A percentile compares a stretch with the other conserved stretches of the same genome.
Evolutionary conservation across 2,797 vertebrate species (phyloP).

Genomic region (Anguilla obscura): DNA sequence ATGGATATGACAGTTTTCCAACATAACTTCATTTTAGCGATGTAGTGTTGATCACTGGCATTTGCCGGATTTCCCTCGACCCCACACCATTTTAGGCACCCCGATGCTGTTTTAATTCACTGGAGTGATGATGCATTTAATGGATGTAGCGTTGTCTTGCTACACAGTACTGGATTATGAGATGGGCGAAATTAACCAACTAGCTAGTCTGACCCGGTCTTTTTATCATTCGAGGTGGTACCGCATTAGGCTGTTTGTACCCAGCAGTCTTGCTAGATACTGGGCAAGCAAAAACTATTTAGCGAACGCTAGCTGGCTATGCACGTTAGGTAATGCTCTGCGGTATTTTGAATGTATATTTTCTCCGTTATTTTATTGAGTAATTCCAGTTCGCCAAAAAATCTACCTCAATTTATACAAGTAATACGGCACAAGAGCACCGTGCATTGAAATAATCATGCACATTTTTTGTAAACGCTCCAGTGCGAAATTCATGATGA

Average conservation of each 20-base stretch:
- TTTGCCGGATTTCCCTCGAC: constrained; percentile 13
- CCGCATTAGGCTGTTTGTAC: not conserved
- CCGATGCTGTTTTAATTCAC: not conserved
- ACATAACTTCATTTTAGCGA: not conserved
- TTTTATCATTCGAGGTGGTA: not conserved
- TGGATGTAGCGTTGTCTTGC: not conserved
- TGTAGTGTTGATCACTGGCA: not conserved
- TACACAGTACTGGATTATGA: not conserved
- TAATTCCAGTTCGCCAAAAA: not conserved
- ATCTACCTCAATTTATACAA: not conserved
- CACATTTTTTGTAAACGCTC: not conserved
- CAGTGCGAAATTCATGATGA: not conserved
- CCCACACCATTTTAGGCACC: not conserved
- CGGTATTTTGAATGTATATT: not conserved
- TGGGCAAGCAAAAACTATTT: not conserved
- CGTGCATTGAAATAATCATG: not conserved
- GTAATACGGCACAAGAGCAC: not conserved
- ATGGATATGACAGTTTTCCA: not conserved
- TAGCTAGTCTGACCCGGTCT: not conserved
- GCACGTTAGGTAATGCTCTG: not conserved
- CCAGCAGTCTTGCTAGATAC: not conserved
- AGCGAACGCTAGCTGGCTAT: not conserved
- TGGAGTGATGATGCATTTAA: not conserved
- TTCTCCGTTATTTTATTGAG: not conserved
- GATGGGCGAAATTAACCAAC: not conserved